A percentile compares a stretch with the other conserved stretches of the same genome.
Evolutionary conservation across 1,140 invertebrate genomes (phyloP).

Genomic region (Hyles vespertilio): DNA sequence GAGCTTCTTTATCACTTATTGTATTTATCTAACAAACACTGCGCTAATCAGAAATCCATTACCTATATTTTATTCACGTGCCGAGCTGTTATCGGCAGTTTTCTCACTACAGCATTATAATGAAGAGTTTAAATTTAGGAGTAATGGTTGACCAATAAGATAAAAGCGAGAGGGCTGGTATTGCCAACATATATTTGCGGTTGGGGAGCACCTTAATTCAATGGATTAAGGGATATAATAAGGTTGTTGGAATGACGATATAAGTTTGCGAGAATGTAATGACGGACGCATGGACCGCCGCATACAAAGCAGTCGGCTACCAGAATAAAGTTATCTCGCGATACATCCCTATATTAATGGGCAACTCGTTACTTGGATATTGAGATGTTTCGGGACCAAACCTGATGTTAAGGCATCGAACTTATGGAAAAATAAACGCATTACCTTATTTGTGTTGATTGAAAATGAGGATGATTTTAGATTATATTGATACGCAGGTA

Average conservation of each 20-base stretch:
- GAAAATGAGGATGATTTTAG: no score
- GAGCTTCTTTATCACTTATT: conserved; percentile 42
- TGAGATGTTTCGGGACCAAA: conserved; percentile 62
- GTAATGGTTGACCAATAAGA: conserved; percentile 75
- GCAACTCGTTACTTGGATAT: conserved; percentile 73
- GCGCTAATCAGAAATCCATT: conserved; percentile 70
- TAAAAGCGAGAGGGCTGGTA: conserved; percentile 64
- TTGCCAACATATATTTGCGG: conserved; percentile 27
- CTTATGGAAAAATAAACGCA: conserved; percentile 31
- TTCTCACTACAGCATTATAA: conserved; percentile 71
- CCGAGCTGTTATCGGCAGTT: conserved; percentile 61
- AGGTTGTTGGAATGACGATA: conserved; percentile 5
- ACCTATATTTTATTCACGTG: conserved; percentile 68
- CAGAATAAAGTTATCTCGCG: conserved; percentile 75
- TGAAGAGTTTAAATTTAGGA: conserved; percentile 75
- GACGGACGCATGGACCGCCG: conserved; percentile 66
- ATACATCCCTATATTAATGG: conserved; percentile 74
- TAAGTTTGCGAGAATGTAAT: conserved; percentile 52
- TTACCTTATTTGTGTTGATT: not conserved
- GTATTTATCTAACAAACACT: conserved; percentile 45
- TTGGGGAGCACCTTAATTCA: conserved; percentile 20
- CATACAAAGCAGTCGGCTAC: conserved; percentile 74
- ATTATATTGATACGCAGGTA: no score
- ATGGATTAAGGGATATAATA: conserved; percentile 31
- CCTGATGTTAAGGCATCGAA: conserved; percentile 54